These are phyloP conservation scores for Passer montanus DNA, from an alignment of 2,113 vertebrate genomes.

Conservation along the genomic window DNA sequence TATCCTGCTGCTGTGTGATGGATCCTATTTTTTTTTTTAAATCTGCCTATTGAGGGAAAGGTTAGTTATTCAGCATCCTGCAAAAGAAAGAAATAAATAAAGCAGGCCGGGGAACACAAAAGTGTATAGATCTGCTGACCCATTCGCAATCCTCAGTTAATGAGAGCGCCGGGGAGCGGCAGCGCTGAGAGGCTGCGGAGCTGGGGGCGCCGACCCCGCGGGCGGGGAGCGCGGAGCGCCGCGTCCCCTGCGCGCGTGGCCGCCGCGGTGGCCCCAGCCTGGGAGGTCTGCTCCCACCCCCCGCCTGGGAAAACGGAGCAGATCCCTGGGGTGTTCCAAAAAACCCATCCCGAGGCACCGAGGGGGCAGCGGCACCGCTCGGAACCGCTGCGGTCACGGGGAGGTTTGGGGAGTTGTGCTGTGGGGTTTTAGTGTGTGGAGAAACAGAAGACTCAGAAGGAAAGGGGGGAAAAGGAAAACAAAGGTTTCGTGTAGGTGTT, in stretches of 20 bases:
- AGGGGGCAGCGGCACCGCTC: fast-evolving
- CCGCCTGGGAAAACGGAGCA: not conserved
- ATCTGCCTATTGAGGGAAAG: conserved; percentile 45
- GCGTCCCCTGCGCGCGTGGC: not conserved
- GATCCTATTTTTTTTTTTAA: conserved; percentile 58
- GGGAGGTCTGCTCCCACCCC: not conserved
- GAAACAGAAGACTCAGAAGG: not conserved
- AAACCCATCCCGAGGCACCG: not conserved
- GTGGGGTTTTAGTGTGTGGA: not conserved
- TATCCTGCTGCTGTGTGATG: conserved; percentile 51
- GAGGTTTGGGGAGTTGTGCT: fast-evolving
- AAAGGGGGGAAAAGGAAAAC: fast-evolving
- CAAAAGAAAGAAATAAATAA: conserved; percentile 35
- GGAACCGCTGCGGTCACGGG: fast-evolving
- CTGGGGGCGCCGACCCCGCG: not conserved
- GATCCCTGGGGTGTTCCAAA: fast-evolving
- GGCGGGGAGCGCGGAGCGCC: not conserved
- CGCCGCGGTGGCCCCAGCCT: not conserved
- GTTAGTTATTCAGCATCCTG: conserved; percentile 44
- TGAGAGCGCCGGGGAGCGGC: not conserved
- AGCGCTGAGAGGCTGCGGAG: not conserved
- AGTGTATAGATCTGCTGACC: conserved; percentile 52
- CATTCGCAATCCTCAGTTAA: conserved; percentile 43
- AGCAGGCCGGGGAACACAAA: not conserved
- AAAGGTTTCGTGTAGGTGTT: not conserved